Evolutionary conservation across 2,113 vertebrate species (phyloP), one percentile per base, ranked within the genome.

Genomic region (Dascyllus trimaculatus): DNA sequence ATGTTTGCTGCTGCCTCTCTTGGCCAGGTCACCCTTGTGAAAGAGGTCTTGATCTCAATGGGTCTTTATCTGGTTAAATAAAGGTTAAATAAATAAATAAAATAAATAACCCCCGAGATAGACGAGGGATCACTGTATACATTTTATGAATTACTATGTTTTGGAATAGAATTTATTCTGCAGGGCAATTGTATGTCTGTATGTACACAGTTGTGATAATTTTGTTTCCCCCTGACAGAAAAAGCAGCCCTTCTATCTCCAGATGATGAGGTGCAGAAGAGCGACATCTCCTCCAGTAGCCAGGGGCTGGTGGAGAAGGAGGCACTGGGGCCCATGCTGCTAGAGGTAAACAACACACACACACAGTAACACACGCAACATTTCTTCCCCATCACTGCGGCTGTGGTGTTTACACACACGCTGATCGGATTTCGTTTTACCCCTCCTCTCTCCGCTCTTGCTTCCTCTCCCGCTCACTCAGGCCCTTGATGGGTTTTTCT

Each of bases 401-500:
- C 54, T 14, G 18, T 1, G 7, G 11, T 66, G 13, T 38, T 58
- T 9, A 59, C 8, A 9, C 32, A 4, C 22, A 38, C 61, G 19
- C 29, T 3, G 26, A 4, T 40, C 65, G 40, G 14, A 45, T 32
- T 68, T 26, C 15, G 15, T 18, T 13, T 8, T 15, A 15, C 11
- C 15, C 40, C 13, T 21, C 4, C 62, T 62, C 32, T 9, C 32
- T 35, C 13, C 7, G 35, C 25, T 21, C 25, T 48, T 10, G 22
- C 1, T 29, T 5, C 3, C 26, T 5, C 8, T 35, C 48, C 49
- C 14, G 2, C 59, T 38, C 29, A 0, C 5, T 40, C 93, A 99
- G 97, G 97, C 97, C 0, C 89, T 99, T 18, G 96, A 98, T 26
- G 97, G 97, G 26, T 99, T 99, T 80, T 99, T 99, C 93, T 99